These are phyloP conservation scores for Eupelmus urozonus DNA, from an alignment of 2,888 invertebrate species.

Conservation along the genomic window DNA sequence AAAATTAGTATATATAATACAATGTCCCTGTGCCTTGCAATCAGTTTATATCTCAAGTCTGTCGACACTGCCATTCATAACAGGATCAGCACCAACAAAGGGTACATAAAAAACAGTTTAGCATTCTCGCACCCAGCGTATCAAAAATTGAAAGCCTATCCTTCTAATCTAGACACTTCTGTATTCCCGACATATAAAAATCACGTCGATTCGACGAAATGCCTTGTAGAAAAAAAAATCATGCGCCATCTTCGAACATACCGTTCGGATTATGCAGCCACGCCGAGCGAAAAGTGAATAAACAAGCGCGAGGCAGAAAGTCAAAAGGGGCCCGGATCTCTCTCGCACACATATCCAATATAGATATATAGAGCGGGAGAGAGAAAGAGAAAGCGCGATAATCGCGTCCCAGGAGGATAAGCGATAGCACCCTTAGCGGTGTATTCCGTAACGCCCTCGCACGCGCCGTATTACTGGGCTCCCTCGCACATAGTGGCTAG, in stretches of 20 bases:
- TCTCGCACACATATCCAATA: no score
- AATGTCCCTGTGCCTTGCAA: neutral
- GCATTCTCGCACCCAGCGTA: conserved; percentile 7
- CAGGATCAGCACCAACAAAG: conserved; percentile 43
- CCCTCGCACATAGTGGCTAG: neutral
- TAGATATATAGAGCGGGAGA: neutral
- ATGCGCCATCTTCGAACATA: neutral
- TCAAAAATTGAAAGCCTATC: neutral
- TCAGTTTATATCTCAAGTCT: conserved; percentile 27
- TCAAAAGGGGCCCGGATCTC: conserved; percentile 10
- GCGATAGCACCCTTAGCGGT: conserved; percentile 72
- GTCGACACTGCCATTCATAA: conserved; percentile 46
- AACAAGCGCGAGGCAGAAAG: conserved; percentile 32
- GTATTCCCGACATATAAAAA: neutral
- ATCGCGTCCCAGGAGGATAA: conserved; percentile 76
- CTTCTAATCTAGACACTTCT: no score
- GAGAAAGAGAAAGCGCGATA: conserved; percentile 62
- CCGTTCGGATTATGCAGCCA: neutral
- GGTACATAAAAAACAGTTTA: conserved; percentile 54
- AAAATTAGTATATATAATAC: conserved; percentile 8
- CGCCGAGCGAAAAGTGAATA: conserved; percentile 57
- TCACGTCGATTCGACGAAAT: neutral
- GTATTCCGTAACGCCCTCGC: conserved; percentile 71
- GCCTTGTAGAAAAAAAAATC: neutral
- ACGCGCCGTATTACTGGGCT: conserved; percentile 35